Evolutionary conservation across 2,888 invertebrate species (phyloP).

Genomic region (Trilocha varians): DNA sequence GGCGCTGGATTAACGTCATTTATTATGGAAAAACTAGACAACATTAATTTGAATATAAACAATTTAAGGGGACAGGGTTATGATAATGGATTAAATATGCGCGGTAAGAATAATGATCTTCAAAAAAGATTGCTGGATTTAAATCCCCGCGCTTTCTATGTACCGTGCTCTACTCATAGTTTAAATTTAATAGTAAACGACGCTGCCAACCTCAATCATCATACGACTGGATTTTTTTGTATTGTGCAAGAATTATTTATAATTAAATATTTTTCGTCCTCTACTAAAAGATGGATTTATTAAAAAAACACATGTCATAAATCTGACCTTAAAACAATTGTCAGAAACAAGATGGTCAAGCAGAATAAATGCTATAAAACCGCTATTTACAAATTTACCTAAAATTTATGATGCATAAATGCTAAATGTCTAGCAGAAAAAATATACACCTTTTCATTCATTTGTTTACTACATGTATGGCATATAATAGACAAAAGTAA

Average conservation of each 20-base stretch:
- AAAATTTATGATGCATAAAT: conserved; percentile 10
- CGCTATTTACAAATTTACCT: too few species aligned
- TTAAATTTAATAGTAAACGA: conserved; percentile 13
- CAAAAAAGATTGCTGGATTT: conserved; percentile 13
- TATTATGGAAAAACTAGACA: conserved; percentile 9
- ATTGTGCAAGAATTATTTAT: conserved; percentile 10
- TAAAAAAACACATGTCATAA: conserved; percentile 13
- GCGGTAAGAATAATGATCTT: conserved; percentile 12
- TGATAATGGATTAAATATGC: conserved; percentile 13
- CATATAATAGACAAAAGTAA: conserved; percentile 12
- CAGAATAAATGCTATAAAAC: conserved; percentile 13
- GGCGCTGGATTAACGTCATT: conserved; percentile 9
- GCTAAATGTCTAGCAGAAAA: conserved; percentile 9
- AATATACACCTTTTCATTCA: conserved; percentile 12
- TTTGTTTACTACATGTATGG: conserved; percentile 12
- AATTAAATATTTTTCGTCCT: conserved; percentile 14
- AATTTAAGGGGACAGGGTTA: conserved; percentile 11
- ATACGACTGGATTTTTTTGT: conserved; percentile 12
- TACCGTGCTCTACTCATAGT: conserved; percentile 13
- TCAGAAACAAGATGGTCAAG: conserved; percentile 13
- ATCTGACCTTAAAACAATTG: conserved; percentile 14
- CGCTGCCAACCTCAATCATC: conserved; percentile 11
- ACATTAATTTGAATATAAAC: conserved; percentile 10
- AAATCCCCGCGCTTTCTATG: conserved; percentile 13
- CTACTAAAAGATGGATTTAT: conserved; percentile 12